Evolutionary conservation across 2,888 invertebrate genomes (phyloP), one percentile per base, ranked within the genome.

Genomic region (Palloptera scutellata): DNA sequence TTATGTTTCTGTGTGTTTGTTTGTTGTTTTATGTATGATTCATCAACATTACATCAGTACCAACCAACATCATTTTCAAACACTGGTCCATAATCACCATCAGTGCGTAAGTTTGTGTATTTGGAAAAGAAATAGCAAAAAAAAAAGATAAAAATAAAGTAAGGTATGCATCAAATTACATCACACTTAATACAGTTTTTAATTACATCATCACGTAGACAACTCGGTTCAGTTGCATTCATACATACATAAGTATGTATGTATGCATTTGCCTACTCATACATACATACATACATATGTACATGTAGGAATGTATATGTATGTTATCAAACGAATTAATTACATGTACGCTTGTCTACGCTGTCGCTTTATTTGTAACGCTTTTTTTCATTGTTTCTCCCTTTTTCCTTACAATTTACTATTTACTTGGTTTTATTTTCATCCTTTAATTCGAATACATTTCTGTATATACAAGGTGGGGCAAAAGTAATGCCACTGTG

Each of bases 141-240:
- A 20, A 11, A 55, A 55, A 20, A 20, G n/a, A 11, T 9, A 55
- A 17, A 52, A 40, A 20, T 1, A 55, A 55, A 55, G 48, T 48
- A n/a, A 5, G n/a, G 17, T 19, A 11, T 17, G 17, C 57, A 41
- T 58, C 42, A 15, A 58, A 58, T 58, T 58, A 42, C 58, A 43
- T 58, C 58, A 58, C 58, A 58, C 58, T 58, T 58, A 58, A 58
- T 58, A 15, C 58, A 43, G 42, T 58, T 42, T 58, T 58, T 58
- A 58, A 58, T 58, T 58, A 58, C n/a, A 41, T 10, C 43, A 58
- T 42, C 19, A 40, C 8, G 20, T 13, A 40, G 30, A 13, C 20
- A 4, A 1, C 8, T 12, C 12, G 54, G 17, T 54, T 12, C 19
- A 19, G 54, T 8, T 48, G 12, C 15, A 40, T 13, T n/a, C 48